Evolutionary conservation across 2,113 vertebrate species (phyloP).

Genomic region (Fulica atra): DNA sequence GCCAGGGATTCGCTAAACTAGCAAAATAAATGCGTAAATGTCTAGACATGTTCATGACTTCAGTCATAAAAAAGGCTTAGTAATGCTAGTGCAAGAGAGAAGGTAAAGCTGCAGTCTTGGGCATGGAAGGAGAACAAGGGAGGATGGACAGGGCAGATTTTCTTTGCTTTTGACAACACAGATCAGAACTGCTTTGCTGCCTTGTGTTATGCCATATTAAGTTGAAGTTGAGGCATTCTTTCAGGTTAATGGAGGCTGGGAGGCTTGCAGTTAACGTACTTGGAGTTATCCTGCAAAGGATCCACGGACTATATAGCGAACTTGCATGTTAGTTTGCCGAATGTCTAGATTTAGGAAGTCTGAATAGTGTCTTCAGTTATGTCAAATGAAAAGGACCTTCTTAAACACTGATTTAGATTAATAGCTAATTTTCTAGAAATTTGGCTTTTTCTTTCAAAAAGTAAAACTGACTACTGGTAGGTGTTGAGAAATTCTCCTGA

Average conservation of each 20-base stretch:
- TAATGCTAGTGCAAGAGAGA: not conserved
- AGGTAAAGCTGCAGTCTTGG: not conserved
- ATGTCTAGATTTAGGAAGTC: not conserved
- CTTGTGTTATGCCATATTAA: not conserved
- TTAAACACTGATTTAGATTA: not conserved
- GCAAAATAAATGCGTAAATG: not conserved
- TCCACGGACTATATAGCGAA: not conserved
- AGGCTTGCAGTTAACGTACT: not conserved
- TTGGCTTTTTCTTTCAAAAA: not conserved
- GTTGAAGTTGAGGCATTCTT: not conserved
- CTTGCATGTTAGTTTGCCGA: not conserved
- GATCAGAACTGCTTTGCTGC: not conserved
- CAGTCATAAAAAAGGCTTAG: not conserved
- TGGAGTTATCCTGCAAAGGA: not conserved
- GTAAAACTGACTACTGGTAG: not conserved
- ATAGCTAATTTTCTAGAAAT: not conserved
- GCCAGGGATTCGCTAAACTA: not conserved
- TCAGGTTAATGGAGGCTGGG: not conserved
- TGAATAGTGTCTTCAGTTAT: not conserved
- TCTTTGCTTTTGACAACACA: not conserved
- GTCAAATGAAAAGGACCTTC: not conserved
- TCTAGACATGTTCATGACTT: not conserved
- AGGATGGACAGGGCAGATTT: not conserved
- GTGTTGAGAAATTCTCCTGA: not conserved
- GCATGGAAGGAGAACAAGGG: not conserved